Base-by-base conservation (phyloP, 1,140 invertebrate species). In the Nilaparvata lugens region DNA sequence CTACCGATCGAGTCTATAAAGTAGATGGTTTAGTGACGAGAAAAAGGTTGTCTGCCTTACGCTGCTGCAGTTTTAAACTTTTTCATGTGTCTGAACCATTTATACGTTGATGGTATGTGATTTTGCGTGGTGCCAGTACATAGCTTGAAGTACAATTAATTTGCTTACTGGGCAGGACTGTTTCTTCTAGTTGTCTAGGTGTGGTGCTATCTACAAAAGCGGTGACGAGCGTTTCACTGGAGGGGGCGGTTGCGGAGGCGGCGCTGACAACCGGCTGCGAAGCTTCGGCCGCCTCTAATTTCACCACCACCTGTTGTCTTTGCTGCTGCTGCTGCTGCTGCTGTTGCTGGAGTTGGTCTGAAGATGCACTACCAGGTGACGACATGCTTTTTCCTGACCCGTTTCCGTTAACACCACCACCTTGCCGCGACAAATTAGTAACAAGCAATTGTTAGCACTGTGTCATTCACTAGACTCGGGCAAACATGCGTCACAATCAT, bases 191-290 rank as follows among this genome's bases (percentile, higher is more conserved):
- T 61, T 66, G 66, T 53, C 64, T 59, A n/a, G 66, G 63, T n/a
- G 66, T 67, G 23, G 66, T 67, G 31, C 65, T 66, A 62, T 67
- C 66, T 58, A 67, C 66, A 60, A 64, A 67, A 43, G 63, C 61
- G 61, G 58, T 66, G 61, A 66, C 63, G 35, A 65, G 60, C 3
- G 64, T 52, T 19, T 63, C 62, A 51, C 31, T 54, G 18, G 53
- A 25, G 3, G 14, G 42, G 42, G 19, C 3, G n/a, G 19, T 16
- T 18, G 21, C 7, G 16, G 21, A 11, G 16, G 45, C 38, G 9
- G 38, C 38, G 9, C 48, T 25, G 58, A 60, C 48, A n/a, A n/a
- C n/a, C 19, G 58, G 58, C 23, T 60, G 40, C 13, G 7, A 6
- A 11, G 13, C 23, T n/a, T 11, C 52, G 6, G 56, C 18, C 0